Conservation (phyloP, 2,797 vertebrate genomes). For the Sardinella longiceps region DNA sequence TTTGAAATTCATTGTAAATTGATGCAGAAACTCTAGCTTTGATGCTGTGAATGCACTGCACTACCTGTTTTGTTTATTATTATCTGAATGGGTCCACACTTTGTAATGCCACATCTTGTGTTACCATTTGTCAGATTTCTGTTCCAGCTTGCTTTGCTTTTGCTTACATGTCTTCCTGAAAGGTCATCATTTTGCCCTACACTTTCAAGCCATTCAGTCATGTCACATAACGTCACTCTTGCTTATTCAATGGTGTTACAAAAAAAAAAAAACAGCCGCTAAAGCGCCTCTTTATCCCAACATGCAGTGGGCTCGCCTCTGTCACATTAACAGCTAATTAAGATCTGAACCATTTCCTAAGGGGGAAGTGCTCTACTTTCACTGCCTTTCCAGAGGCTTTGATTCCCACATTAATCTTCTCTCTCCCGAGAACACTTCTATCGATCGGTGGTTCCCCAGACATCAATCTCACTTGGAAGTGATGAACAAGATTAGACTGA, state of each 20-base stretch:
- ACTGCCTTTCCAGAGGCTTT: constrained; percentile 55
- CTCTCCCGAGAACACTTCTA: constrained; percentile 51
- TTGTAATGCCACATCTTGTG: not conserved
- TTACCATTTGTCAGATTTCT: not conserved
- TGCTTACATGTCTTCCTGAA: not conserved
- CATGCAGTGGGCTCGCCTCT: constrained; percentile 41
- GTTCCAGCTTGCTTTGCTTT: not conserved
- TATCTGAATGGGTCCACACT: not conserved
- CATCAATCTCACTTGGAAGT: constrained; percentile 58
- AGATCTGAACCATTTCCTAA: constrained; percentile 60
- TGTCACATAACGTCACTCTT: not conserved
- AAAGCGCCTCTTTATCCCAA: constrained; percentile 11
- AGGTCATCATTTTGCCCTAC: not conserved
- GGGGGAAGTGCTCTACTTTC: constrained; percentile 61
- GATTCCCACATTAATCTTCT: constrained; percentile 62
- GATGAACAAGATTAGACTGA: constrained; percentile 59
- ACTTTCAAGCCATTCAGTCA: not conserved
- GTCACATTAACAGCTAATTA: constrained; percentile 63
- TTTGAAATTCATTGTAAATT: not conserved
- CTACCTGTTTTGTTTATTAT: not conserved
- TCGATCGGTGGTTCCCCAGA: constrained; percentile 56
- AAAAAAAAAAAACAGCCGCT: too few species aligned
- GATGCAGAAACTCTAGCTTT: not conserved
- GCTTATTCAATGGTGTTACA: not conserved
- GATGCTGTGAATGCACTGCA: not conserved